phyloP scores from a whole-genome alignment of 1,140 invertebrate genomes.

The Aphelenchoides fujianensis region DNA sequence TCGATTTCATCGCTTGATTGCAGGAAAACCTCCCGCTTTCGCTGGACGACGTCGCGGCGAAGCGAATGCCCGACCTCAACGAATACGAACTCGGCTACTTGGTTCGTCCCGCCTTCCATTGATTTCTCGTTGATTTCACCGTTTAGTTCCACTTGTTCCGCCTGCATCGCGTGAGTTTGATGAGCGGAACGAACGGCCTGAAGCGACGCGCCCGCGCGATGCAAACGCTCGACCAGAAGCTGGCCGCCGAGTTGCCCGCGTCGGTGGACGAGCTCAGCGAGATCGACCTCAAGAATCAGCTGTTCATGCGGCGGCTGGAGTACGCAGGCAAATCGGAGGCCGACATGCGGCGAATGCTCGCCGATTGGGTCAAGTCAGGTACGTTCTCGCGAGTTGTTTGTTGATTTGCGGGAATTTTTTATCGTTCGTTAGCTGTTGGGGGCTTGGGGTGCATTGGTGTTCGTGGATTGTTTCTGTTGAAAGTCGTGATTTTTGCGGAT shows the following conservation, averaged over 20 bases:
- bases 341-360: conserved; percentile 12
- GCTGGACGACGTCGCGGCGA: neutral
- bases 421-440: neutral
- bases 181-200: conserved; percentile 1
- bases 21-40: neutral
- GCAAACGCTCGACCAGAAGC: conserved; percentile 6
- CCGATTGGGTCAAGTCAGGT: conserved; percentile 18
- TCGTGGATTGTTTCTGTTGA: too few relatives aligned
- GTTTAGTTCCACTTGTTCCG: conserved; percentile 8
- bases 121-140: neutral
- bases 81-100: conserved; percentile 12
- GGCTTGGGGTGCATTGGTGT: too few relatives aligned
- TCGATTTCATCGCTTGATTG: too few relatives aligned
- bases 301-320: conserved; percentile 16
- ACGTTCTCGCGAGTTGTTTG: too few relatives aligned
- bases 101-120: neutral
- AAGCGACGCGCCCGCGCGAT: conserved; percentile 3
- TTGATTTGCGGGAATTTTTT: too few relatives aligned
- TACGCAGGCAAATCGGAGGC: conserved; percentile 17
- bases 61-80: conserved; percentile 8
- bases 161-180: neutral
- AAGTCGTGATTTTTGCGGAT: too few relatives aligned
- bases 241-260: neutral
- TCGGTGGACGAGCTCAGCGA: neutral
- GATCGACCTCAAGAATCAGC: conserved; percentile 12